Conservation (phyloP, 2,888 invertebrate species). For the Drosophila algonquin region DNA sequence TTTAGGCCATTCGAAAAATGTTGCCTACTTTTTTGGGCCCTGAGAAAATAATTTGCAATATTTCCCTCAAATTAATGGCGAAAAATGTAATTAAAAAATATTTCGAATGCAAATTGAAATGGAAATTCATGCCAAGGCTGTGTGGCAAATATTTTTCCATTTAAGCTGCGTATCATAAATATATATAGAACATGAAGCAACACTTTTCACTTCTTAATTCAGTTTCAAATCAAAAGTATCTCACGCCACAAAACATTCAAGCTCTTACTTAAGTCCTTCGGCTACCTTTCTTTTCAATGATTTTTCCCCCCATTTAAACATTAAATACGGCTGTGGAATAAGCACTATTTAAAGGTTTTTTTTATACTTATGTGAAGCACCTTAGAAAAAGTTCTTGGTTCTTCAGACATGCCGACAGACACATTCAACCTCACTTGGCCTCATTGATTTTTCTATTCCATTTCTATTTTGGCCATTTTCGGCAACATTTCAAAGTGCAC, state of each 20-base stretch:
- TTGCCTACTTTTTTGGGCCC: constrained; percentile 17
- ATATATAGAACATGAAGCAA: background rate
- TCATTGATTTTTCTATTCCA: constrained; percentile 63
- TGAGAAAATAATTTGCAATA: background rate
- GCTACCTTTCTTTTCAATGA: background rate
- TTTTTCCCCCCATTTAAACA: background rate
- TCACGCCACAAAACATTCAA: too few relatives aligned
- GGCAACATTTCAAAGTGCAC: constrained; percentile 46
- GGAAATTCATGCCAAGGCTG: background rate
- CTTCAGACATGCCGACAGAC: background rate
- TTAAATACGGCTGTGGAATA: background rate
- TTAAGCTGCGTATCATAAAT: background rate
- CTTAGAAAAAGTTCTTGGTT: background rate
- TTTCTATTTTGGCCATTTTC: constrained; percentile 43
- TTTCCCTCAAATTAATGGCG: background rate
- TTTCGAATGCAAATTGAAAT: background rate
- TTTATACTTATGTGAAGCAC: background rate
- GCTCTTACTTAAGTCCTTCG: background rate
- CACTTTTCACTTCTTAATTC: background rate
- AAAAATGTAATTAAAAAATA: background rate
- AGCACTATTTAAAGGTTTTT: background rate
- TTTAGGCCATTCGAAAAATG: constrained; percentile 8
- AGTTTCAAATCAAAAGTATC: background rate
- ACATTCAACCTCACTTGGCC: constrained; percentile 35
- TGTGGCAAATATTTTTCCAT: background rate